Evolutionary conservation across 2,797 vertebrate species (phyloP).

Genomic region (Chromis chromis): DNA sequence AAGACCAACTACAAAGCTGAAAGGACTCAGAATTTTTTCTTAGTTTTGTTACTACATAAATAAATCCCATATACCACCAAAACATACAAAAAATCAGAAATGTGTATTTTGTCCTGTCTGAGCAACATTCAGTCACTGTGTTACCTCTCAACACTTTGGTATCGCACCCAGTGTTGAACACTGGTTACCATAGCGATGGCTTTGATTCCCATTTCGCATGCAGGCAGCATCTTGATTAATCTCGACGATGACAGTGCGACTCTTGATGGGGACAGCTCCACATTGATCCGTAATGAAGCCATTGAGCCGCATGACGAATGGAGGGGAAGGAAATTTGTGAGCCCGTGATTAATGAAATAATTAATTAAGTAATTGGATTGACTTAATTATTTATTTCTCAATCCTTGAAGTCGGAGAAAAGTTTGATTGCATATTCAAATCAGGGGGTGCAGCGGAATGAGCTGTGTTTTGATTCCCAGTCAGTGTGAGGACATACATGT

Average conservation of each 20-base stretch:
- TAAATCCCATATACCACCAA: no score
- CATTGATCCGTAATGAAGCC: conserved; percentile 86
- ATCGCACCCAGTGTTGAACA: conserved; percentile 41
- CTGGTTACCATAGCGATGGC: conserved; percentile 68
- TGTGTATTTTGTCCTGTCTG: conserved; percentile 1
- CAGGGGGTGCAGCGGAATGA: conserved; percentile 40
- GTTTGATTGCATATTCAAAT: conserved; percentile 68
- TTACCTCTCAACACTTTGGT: conserved; percentile 38
- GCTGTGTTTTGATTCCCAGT: conserved; percentile 40
- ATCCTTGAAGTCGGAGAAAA: conserved; percentile 63
- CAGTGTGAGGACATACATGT: neutral
- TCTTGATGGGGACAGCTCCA: conserved; percentile 82
- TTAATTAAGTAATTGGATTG: conserved; percentile 78
- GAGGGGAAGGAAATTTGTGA: conserved; percentile 76
- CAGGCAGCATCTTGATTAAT: conserved; percentile 89
- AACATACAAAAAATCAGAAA: neutral
- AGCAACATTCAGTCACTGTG: conserved; percentile 17
- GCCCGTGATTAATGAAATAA: conserved; percentile 83
- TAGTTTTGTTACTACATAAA: neutral
- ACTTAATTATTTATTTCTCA: conserved; percentile 80
- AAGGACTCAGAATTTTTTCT: neutral
- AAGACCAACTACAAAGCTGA: neutral
- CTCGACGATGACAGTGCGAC: conserved; percentile 80
- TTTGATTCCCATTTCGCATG: conserved; percentile 70
- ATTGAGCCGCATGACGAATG: conserved; percentile 83